phyloP scores from a whole-genome alignment of 2,797 vertebrate species.

The Schizothorax lantsangensis region DNA sequence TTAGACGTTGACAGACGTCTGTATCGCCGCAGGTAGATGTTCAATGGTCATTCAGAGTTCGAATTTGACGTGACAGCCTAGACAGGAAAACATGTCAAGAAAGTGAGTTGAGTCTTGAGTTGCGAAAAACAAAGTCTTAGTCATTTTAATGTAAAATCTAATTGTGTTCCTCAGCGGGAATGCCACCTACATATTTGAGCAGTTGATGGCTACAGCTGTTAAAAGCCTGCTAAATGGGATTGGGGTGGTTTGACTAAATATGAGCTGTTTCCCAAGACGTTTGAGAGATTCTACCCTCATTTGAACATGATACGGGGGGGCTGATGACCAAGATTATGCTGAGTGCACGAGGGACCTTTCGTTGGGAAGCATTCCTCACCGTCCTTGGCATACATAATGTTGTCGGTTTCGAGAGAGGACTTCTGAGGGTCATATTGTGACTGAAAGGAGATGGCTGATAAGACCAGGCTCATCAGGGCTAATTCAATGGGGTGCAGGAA shows the following conservation, averaged over 20 bases:
- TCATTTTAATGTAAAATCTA: slow-evolving; percentile 51
- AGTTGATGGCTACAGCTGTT: slow-evolving; percentile 45
- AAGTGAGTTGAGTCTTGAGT: slow-evolving; percentile 5
- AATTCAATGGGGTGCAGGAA: slow-evolving; percentile 58
- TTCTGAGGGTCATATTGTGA: slow-evolving; percentile 49
- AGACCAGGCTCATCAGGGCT: slow-evolving; percentile 56
- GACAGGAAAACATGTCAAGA: slow-evolving; percentile 49
- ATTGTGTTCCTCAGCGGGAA: slow-evolving; percentile 46
- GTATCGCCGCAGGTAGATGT: slow-evolving; percentile 21
- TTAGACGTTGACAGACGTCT: slow-evolving; percentile 44
- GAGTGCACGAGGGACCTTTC: slow-evolving; percentile 37
- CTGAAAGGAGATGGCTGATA: slow-evolving; percentile 59
- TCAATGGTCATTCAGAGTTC: neutral
- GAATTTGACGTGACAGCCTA: slow-evolving; percentile 43
- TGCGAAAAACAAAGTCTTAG: neutral
- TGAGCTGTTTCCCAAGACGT: slow-evolving; percentile 32
- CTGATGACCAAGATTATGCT: slow-evolving; percentile 46
- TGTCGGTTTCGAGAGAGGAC: slow-evolving; percentile 45
- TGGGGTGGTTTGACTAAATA: slow-evolving; percentile 46
- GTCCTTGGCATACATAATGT: slow-evolving; percentile 51
- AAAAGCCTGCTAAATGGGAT: slow-evolving; percentile 35
- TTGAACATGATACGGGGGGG: slow-evolving; percentile 21
- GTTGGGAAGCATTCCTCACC: slow-evolving; percentile 42
- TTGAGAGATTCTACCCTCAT: slow-evolving; percentile 35
- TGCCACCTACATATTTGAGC: slow-evolving; percentile 35